Evolutionary conservation across 1,140 invertebrate genomes (phyloP), one percentile per base, ranked within the genome.

Genomic region (Drusus annulatus): DNA sequence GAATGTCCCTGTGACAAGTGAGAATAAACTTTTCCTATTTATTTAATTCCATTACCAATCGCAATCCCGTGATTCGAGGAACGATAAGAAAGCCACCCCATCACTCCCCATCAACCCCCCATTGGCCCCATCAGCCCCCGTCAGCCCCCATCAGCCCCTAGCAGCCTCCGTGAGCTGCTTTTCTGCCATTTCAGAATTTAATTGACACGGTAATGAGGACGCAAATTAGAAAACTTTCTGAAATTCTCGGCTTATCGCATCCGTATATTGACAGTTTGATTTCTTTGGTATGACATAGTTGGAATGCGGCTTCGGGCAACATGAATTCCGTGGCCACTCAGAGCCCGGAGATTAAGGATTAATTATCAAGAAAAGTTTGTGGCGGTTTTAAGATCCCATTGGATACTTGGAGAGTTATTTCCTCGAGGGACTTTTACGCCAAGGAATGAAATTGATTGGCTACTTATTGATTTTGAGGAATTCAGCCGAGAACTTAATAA

Each of bases 181-280:
- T 45, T 80, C 81, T 76, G 79, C 63, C 79, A 75, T 79, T 78
- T 80, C 76, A 60, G 69, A 80, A 83, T 83, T 83, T 83, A 83
- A 83, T 83, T 83, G 81, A 83, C 79, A 80, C 81, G 81, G 81
- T 83, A 83, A 83, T 83, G 69, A 83, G 81, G 71, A 79, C 76
- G 81, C 81, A 83, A 83, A 83, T 83, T 83, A 83, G 81, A 83
- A 83, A 83, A 83, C 79, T 83, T 83, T 80, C 52, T 31, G 76
- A 45, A 81, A 71, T 45, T 51, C 45, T 52, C 65, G 60, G 69
- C 65, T 80, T 83, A 83, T 79, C 77, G 76, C 71, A 68, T 76
- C 71, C 56, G 71, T 28, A 75, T 79, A 80, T 73, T 83, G 81
- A 80, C 81, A 83, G 81, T 80, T 83, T 78, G 81, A 83, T 83